phyloP scores from a whole-genome alignment of 2,888 invertebrate genomes.

The Philopedon plagiatum region DNA sequence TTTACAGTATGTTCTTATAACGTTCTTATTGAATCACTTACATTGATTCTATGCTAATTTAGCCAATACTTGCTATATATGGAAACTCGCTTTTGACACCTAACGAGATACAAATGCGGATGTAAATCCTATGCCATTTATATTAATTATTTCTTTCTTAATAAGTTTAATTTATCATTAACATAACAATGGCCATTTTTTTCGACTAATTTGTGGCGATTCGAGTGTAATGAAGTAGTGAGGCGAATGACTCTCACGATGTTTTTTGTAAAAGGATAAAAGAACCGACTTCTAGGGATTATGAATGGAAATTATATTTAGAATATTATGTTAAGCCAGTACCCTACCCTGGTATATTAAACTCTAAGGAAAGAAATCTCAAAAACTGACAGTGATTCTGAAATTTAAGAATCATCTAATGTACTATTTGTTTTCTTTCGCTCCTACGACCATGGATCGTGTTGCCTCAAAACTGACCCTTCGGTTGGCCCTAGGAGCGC shows the following conservation, averaged over 20 bases:
- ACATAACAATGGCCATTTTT: not conserved
- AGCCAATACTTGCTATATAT: conserved; percentile 24
- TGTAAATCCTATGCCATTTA: not conserved
- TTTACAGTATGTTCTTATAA: conserved; percentile 10
- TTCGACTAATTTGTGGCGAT: not conserved
- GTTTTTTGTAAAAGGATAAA: too few relatives aligned
- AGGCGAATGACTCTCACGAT: not conserved
- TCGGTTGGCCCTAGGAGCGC: too few relatives aligned
- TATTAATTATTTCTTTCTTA: conserved; percentile 2
- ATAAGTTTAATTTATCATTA: conserved; percentile 10
- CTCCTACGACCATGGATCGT: too few relatives aligned
- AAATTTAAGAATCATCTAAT: too few relatives aligned
- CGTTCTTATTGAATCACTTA: conserved; percentile 8
- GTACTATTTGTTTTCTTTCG: too few relatives aligned
- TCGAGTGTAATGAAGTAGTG: not conserved
- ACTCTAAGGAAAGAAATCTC: too few relatives aligned
- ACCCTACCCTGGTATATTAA: too few relatives aligned
- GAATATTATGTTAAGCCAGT: too few relatives aligned
- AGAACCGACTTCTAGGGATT: too few relatives aligned
- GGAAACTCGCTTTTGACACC: conserved; percentile 15
- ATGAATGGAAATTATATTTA: too few relatives aligned
- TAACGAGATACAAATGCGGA: not conserved
- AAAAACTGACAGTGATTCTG: too few relatives aligned
- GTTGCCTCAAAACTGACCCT: too few relatives aligned
- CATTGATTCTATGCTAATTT: conserved; percentile 20